phyloP scores from a whole-genome alignment of 2,888 invertebrate species.

The Campoplex capitator region DNA sequence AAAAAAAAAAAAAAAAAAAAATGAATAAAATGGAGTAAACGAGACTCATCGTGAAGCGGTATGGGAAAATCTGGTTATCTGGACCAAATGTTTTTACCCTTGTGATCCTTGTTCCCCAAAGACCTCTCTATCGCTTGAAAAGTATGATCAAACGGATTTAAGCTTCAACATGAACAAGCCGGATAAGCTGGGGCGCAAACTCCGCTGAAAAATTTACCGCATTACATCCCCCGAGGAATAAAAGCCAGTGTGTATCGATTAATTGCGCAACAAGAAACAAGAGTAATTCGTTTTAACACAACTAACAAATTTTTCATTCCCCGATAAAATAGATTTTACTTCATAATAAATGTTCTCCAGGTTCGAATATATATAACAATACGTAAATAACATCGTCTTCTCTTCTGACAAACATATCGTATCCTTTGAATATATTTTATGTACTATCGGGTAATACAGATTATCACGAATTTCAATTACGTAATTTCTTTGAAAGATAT shows the following conservation, averaged over 20 bases:
- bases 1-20: background rate
- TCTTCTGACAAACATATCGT: background rate
- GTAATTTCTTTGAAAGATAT: background rate
- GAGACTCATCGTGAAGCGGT: background rate
- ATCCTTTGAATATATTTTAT: background rate
- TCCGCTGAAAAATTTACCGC: background rate
- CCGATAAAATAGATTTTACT: background rate
- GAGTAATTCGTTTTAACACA: background rate
- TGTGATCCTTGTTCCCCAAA: constrained; percentile 16
- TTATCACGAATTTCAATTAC: constrained; percentile 1
- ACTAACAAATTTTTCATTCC: background rate
- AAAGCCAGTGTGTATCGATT: constrained; percentile 14
- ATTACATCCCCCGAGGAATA: constrained; percentile 4
- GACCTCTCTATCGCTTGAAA: constrained; percentile 5
- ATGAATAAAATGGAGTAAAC: background rate
- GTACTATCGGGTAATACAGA: background rate
- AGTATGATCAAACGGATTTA: constrained; percentile 19
- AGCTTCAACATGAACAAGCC: constrained; percentile 8
- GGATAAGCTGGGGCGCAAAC: constrained; percentile 5
- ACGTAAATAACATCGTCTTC: background rate
- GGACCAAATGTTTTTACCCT: background rate
- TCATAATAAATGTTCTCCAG: background rate
- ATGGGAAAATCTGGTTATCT: constrained; percentile 1
- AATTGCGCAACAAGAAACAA: constrained; percentile 9
- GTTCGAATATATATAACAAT: background rate